These are phyloP conservation scores for Xenotilapia leptura DNA, from an alignment of 2,113 vertebrate genomes.

Conservation along the genomic window DNA sequence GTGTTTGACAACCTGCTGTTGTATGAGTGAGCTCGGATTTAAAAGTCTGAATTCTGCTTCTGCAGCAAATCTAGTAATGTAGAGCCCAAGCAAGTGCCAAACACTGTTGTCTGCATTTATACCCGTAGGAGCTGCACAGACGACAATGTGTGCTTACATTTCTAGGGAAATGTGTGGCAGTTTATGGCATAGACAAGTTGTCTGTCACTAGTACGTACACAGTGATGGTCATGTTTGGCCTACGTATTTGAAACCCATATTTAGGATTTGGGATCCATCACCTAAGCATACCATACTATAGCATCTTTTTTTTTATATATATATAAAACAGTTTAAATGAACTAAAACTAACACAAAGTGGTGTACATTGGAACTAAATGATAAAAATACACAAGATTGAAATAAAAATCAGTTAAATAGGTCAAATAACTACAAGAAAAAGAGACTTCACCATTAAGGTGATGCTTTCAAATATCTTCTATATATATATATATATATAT, in stretches of 20 bases:
- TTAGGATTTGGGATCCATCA: background rate
- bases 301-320: background rate
- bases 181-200: background rate
- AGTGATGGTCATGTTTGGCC: background rate
- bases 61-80: background rate
- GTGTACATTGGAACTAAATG: background rate
- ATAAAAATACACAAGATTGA: background rate
- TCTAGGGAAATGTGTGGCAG: background rate
- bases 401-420: background rate
- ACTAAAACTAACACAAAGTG: background rate
- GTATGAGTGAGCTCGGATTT: background rate
- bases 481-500: rapidly evolving
- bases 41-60: background rate
- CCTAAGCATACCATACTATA: background rate
- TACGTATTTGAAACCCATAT: background rate
- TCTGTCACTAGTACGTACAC: background rate
- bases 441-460: background rate
- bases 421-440: background rate
- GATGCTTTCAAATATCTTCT: rapidly evolving
- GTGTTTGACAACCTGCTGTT: background rate
- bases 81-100: background rate
- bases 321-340: background rate
- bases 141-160: background rate
- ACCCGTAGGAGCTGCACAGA: background rate
- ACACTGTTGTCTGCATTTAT: background rate